Evolutionary conservation across 2,113 vertebrate genomes (phyloP).

Genomic region (Toxostoma redivivum): DNA sequence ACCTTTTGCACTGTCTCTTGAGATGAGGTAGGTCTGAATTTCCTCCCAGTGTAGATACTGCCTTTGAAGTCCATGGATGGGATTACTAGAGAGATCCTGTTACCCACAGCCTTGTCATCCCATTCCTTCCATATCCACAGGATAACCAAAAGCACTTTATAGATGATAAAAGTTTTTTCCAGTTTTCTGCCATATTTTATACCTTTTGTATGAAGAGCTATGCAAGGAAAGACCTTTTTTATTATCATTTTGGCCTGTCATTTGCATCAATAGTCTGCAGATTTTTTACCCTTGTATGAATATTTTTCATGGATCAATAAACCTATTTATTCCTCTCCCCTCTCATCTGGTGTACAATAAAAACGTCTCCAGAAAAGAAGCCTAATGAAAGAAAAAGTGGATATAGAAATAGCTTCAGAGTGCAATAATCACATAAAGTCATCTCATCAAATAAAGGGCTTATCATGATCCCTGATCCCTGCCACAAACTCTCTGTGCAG

Average conservation of each 20-base stretch:
- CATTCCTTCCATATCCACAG: not conserved
- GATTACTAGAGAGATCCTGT: not conserved
- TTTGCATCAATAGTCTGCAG: not conserved
- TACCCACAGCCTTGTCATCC: not conserved
- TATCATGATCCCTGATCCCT: not conserved
- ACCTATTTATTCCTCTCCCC: constrained; percentile 3
- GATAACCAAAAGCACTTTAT: not conserved
- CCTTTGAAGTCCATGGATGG: not conserved
- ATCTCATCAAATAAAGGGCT: not conserved
- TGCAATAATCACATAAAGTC: not conserved
- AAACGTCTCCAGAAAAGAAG: not conserved
- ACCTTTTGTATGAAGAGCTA: not conserved
- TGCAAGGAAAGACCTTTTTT: not conserved
- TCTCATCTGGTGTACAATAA: not conserved
- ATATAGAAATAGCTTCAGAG: not conserved
- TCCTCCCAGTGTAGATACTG: not conserved
- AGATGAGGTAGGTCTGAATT: not conserved
- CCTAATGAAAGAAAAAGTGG: not conserved
- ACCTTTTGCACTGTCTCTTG: not conserved
- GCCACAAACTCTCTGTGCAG: not conserved
- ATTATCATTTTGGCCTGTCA: not conserved
- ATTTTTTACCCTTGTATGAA: not conserved
- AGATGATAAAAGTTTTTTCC: not conserved
- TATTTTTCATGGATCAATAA: constrained; percentile 20
- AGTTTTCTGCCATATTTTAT: not conserved